Percentiles rank a stretch among this genome's conserved stretches.
Conservation (phyloP, 2,113 vertebrate species). For the Ariopsis seemanni region DNA sequence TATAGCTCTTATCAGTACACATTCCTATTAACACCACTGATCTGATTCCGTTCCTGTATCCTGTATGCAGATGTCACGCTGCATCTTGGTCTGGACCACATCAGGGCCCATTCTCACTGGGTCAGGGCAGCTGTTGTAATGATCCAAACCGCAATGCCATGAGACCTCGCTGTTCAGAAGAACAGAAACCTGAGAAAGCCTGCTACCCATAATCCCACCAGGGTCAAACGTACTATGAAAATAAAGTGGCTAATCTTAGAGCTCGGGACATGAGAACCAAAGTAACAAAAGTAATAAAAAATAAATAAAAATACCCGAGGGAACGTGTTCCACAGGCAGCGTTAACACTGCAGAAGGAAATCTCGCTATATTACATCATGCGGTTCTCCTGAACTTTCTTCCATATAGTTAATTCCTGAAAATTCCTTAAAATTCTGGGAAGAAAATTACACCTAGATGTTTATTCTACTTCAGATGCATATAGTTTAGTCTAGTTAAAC, state of each 20-base stretch:
- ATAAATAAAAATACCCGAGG: slow-evolving; percentile 1
- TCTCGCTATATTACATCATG: not conserved
- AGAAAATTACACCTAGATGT: not conserved
- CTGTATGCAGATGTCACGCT: not conserved
- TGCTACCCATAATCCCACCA: slow-evolving; percentile 29
- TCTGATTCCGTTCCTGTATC: not conserved
- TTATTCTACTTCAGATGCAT: not conserved
- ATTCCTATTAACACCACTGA: not conserved
- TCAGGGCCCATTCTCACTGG: not conserved
- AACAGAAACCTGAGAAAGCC: slow-evolving; percentile 39
- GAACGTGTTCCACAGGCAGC: not conserved
- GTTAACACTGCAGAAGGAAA: not conserved
- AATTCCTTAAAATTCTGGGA: not conserved
- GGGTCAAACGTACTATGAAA: slow-evolving; percentile 39
- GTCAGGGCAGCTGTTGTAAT: slow-evolving; percentile 1
- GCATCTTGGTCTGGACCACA: slow-evolving; percentile 3
- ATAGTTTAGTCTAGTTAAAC: slow-evolving; percentile 16
- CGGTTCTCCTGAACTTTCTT: slow-evolving; percentile 29
- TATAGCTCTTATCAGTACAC: not conserved
- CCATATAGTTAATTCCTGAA: not conserved
- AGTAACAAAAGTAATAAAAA: slow-evolving; percentile 19
- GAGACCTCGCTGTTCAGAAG: not conserved
- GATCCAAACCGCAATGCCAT: not conserved
- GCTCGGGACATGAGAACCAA: slow-evolving; percentile 51
- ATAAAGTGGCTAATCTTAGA: slow-evolving; percentile 51